Conservation (phyloP, 2,113 vertebrate species). For the Eurypyga helias region DNA sequence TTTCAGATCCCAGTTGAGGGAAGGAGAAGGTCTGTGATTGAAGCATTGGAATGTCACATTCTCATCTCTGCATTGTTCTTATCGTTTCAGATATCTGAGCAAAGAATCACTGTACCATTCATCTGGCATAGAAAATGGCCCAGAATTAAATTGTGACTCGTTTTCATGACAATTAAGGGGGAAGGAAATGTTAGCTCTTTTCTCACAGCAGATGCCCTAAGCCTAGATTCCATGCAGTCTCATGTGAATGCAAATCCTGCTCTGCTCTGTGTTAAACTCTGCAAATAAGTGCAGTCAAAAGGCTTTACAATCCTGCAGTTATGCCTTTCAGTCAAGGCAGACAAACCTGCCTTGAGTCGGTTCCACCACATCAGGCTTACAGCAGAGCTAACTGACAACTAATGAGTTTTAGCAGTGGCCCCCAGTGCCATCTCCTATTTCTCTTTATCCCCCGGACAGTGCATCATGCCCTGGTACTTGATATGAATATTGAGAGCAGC, state of each 20-base stretch:
- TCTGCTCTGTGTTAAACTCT: not conserved
- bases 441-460: not conserved
- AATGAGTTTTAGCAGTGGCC: not conserved
- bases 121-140: not conserved
- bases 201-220: not conserved
- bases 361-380: not conserved
- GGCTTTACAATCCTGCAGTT: not conserved
- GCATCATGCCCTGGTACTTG: not conserved
- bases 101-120: not conserved
- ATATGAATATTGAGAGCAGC: not conserved
- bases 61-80: not conserved
- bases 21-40: not conserved
- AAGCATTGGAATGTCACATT: not conserved
- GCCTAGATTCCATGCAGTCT: not conserved
- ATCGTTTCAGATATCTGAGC: not conserved
- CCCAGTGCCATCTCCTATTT: not conserved
- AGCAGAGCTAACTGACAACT: not conserved
- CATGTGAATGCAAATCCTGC: not conserved
- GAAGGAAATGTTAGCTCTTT: not conserved
- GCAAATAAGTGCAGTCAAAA: not conserved
- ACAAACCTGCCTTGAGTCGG: not conserved
- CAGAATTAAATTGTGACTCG: constrained; percentile 4
- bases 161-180: constrained; percentile 15
- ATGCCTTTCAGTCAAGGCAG: not conserved
- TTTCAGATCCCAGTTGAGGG: not conserved